These are phyloP conservation scores for Drosophila ustulata DNA, from an alignment of 2,888 invertebrate genomes.

Conservation along the genomic window DNA sequence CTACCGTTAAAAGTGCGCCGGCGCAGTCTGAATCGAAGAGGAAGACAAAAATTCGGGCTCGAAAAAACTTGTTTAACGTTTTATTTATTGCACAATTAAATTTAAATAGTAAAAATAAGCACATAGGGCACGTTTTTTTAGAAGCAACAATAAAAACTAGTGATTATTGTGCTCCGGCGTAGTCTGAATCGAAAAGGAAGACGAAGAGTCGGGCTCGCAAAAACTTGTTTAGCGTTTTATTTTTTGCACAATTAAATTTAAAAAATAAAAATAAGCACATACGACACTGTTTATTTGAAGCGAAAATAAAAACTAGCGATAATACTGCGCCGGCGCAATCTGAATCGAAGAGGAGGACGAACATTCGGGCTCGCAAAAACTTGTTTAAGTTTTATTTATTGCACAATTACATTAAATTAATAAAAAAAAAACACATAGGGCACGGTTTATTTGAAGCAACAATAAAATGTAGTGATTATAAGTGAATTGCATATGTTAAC, in stretches of 20 bases:
- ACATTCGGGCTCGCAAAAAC: constrained; percentile 51
- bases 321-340: constrained; percentile 41
- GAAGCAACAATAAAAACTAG: constrained; percentile 53
- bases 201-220: no score
- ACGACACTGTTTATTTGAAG: no score
- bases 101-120: constrained; percentile 49
- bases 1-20: constrained; percentile 41
- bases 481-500: constrained; percentile 48
- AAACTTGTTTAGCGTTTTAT: no score
- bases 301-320: no score
- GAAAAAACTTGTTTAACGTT: constrained; percentile 72
- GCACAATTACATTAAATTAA: constrained; percentile 59
- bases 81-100: constrained; percentile 62
- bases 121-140: constrained; percentile 51
- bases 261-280: no score
- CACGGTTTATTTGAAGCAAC: constrained; percentile 45
- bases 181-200: no score
- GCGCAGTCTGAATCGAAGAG: constrained; percentile 29
- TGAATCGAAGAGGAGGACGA: constrained; percentile 27
- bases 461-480: constrained; percentile 54
- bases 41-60: constrained; percentile 44
- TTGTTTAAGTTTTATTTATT: constrained; percentile 72
- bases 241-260: no score
- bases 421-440: constrained; percentile 45
- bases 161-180: constrained; percentile 18